Conservation (phyloP, 2,888 invertebrate genomes). For the Harpagoxenus sublaevis region DNA sequence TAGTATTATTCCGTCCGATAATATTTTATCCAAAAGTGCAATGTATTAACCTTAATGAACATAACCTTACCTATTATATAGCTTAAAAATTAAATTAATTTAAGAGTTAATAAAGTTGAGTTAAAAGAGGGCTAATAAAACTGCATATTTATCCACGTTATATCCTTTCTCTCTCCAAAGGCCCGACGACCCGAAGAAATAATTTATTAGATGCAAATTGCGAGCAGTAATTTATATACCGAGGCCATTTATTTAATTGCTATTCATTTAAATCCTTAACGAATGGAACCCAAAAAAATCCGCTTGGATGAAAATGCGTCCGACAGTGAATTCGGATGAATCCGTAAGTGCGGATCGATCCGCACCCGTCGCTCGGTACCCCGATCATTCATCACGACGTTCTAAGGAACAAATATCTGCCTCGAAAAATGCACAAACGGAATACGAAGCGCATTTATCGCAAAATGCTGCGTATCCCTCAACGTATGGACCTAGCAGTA, state of each 20-base stretch:
- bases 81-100: background rate
- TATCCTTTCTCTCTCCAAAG: background rate
- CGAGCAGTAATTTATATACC: background rate
- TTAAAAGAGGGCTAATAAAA: background rate
- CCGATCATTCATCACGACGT: constrained; percentile 29
- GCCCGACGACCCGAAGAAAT: background rate
- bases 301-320: constrained; percentile 27
- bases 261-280: constrained; percentile 26
- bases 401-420: constrained; percentile 38
- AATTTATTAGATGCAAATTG: constrained; percentile 8
- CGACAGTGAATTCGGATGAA: constrained; percentile 51
- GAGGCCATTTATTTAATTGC: background rate
- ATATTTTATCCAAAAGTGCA: background rate
- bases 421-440: constrained; percentile 41
- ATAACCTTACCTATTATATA: background rate
- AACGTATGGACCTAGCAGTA: constrained; percentile 23
- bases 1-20: background rate
- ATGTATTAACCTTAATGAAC: background rate
- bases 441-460: constrained; percentile 38
- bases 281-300: constrained; percentile 46
- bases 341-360: constrained; percentile 45
- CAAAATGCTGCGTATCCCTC: constrained; percentile 32
- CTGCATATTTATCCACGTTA: background rate
- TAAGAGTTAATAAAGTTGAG: background rate
- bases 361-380: background rate